Base-by-base conservation (phyloP, 2,797 vertebrate species). In the Strix occidentalis region DNA sequence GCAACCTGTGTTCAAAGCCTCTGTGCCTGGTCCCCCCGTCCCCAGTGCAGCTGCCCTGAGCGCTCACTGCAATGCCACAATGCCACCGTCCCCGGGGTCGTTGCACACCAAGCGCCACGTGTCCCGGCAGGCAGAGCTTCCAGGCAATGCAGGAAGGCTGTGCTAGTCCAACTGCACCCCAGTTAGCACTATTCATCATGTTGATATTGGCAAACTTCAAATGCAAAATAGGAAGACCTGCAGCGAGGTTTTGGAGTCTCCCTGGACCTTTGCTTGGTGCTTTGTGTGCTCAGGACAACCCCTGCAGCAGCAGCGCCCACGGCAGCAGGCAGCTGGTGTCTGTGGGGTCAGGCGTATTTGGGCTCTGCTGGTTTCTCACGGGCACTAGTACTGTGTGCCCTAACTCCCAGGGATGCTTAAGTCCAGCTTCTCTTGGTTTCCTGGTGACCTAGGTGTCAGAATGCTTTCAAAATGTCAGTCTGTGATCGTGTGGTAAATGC, bases 31-130 rank as follows among this genome's bases (percentile, higher is more conserved):
- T 71, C 20, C 13, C 10, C 33, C 39, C 4, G 2, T 35, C 14
- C n/a, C 39, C 28, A 7, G 46, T 5, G 31, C 28, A 5, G 57
- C 61, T 43, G 60, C 35, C 46, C 66, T 33, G 46, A 11, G 23
- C 33, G 1, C 37, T 13, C 11, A 3, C 17, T 2, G 75, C 46
- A 7, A 13, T 41, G 39, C 43, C 43, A 18, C 43, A 18, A 7
- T 5, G 26, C 41, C 45, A 9, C 60, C 13, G 5, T 14, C n/a
- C 6, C 26, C 7, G 54, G 29, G 66, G 25, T 19, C 7, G 0
- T 11, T 1, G 13, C 16, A 0, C 8, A 10, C 25, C 14, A 6
- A 57, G 43, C 16, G 2, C 3, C 33, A 3, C 1, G 1, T 5
- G 31, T n/a, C 6, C 26, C 0, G 29, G 31, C 78, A 28, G 53